These are phyloP conservation scores for Ormia ochracea DNA, from an alignment of 2,888 invertebrate species.

Conservation along the genomic window DNA sequence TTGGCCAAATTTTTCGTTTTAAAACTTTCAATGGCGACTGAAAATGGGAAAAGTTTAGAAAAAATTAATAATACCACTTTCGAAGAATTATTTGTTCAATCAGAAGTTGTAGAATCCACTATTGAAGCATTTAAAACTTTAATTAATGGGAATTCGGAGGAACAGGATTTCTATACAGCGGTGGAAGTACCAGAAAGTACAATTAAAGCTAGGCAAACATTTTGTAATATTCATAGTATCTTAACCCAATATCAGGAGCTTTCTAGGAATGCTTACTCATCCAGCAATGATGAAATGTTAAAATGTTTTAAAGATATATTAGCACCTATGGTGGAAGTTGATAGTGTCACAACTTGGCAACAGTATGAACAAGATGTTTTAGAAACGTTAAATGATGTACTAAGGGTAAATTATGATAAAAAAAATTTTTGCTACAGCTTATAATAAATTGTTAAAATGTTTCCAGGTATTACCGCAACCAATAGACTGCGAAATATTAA, in stretches of 20 bases:
- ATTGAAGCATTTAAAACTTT: constrained; percentile 72
- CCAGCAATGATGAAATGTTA: constrained; percentile 66
- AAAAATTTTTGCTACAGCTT: too few relatives aligned
- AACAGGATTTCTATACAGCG: constrained; percentile 50
- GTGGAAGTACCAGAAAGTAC: constrained; percentile 67
- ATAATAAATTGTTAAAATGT: too few relatives aligned
- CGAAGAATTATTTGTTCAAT: constrained; percentile 72
- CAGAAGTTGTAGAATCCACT: constrained; percentile 71
- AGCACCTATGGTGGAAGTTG: constrained; percentile 70
- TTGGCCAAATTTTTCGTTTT: constrained; percentile 76
- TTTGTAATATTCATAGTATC: constrained; percentile 75
- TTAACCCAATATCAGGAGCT: constrained; percentile 72
- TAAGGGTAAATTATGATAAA: constrained; percentile 63
- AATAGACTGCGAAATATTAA: constrained; percentile 71
- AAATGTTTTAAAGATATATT: constrained; percentile 72
- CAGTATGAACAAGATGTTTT: constrained; percentile 73
- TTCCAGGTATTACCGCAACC: constrained; percentile 72
- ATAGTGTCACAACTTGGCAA: constrained; percentile 71
- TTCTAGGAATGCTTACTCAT: constrained; percentile 67
- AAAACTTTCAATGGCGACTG: constrained; percentile 17
- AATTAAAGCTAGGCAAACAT: constrained; percentile 74
- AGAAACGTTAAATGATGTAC: constrained; percentile 73
- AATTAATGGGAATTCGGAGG: constrained; percentile 46
- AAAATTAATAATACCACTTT: constrained; percentile 66
- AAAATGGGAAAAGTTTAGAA: constrained; percentile 21